Evolutionary conservation across 2,797 vertebrate species (phyloP), one percentile per base, ranked within the genome.

Genomic region (Poecilia wingei): DNA sequence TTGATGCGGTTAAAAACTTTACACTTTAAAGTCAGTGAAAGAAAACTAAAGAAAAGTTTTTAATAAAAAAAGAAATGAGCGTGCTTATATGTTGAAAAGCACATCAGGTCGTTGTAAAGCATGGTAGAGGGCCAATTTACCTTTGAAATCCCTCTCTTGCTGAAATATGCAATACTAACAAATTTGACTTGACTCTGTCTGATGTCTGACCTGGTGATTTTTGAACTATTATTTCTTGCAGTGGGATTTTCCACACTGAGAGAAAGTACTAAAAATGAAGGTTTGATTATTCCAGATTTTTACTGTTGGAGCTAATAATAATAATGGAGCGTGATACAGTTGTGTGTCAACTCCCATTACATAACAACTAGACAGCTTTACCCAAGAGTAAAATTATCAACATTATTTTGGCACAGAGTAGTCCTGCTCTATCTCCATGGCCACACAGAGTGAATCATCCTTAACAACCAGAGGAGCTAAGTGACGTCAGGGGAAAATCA

Each of bases 361-460:
- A 39, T 57, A 57, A 70, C 47, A 39, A 72, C 69, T 22, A 57
- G 3, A 46, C 33, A 75, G n/a, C 61, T 39, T n/a, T n/a, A 14
- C 51, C 16, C 43, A 69, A 49, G 8, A 72, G 57, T 75, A 49
- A 66, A 61, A 82, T 87, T 77, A 82, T 64, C 20, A 39, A 69
- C 73, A 77, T 69, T 1, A 83, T 82, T 85, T 81, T 49, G 64
- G 39, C 73, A 61, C 66, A 64, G 80, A 87, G 83, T 77, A 79
- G 81, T 90, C 77, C 72, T 77, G 64, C 81, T 86, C 75, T 28
- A 80, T 94, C 91, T 79, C 91, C 90, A 91, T 87, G 86, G 91
- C 87, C 88, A 95, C 82, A 74, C 70, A 81, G 75, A 75, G 68
- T 90, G 92, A 94, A 87, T 94, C 91, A 91, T 87, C 86, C 88